Conservation (phyloP, 2,888 invertebrate genomes). For the Pollenia angustigena region DNA sequence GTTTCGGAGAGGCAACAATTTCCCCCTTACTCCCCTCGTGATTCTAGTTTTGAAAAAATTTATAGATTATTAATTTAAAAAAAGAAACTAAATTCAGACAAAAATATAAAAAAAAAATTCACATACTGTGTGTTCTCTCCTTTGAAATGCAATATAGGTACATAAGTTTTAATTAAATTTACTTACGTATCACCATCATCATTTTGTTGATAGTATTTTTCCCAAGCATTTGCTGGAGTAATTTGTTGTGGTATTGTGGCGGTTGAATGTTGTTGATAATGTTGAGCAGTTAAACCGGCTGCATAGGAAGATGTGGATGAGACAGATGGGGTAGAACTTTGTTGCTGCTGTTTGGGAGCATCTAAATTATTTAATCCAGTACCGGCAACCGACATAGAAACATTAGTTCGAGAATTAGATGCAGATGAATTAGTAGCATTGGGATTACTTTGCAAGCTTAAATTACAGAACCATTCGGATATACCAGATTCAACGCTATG, state of each 20-base stretch:
- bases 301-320: slow-evolving; percentile 24
- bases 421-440: slow-evolving; percentile 45
- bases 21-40: no score
- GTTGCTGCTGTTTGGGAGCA: slow-evolving; percentile 65
- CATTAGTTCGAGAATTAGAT: slow-evolving; percentile 51
- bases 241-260: slow-evolving; percentile 69
- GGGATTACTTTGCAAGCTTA: slow-evolving; percentile 84
- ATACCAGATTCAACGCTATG: slow-evolving; percentile 88
- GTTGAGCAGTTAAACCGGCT: slow-evolving; percentile 56
- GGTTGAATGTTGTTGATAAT: slow-evolving; percentile 70
- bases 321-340: slow-evolving; percentile 26
- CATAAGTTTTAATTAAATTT: neutral
- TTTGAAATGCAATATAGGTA: no score
- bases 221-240: slow-evolving; percentile 85
- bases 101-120: no score
- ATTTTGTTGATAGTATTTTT: slow-evolving; percentile 90
- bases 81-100: no score
- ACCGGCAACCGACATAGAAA: slow-evolving; percentile 61
- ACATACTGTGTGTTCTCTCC: no score
- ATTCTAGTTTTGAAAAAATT: no score
- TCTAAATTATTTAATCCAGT: slow-evolving; percentile 73
- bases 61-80: no score
- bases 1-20: no score
- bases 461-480: slow-evolving; percentile 87
- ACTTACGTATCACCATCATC: slow-evolving; percentile 96